phyloP scores from a whole-genome alignment of 2,797 vertebrate species.

The Pantherophis vulpinus region DNA sequence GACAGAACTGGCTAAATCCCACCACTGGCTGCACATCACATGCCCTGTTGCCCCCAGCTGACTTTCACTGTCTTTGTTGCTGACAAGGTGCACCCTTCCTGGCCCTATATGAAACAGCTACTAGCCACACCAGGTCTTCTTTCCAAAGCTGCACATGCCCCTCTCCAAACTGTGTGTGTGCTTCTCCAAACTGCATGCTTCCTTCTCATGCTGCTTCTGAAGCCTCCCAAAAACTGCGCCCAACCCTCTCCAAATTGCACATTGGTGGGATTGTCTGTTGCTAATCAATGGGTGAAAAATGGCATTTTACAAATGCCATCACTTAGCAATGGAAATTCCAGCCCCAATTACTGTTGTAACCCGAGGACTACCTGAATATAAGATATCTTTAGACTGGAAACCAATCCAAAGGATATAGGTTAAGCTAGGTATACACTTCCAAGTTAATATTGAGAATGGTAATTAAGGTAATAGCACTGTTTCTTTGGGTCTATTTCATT shows the following conservation, averaged over 20 bases:
- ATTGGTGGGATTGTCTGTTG: neutral
- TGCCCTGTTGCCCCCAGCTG: neutral
- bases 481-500: neutral
- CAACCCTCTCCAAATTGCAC: neutral
- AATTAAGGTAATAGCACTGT: neutral
- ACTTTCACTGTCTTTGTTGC: neutral
- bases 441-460: neutral
- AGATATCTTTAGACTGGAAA: neutral
- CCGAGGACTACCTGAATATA: neutral
- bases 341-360: neutral
- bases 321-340: neutral
- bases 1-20: too few species aligned
- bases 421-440: neutral
- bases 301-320: neutral
- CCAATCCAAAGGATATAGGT: neutral
- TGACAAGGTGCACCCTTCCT: neutral
- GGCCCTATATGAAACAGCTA: neutral
- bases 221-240: neutral
- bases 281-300: neutral
- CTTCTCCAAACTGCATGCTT: neutral
- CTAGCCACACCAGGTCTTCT: neutral
- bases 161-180: neutral
- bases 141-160: neutral
- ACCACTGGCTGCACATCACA: neutral
- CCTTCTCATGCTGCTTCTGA: neutral